Conservation (phyloP, 2,113 vertebrate species). For the Cephalopholis sonnerati region DNA sequence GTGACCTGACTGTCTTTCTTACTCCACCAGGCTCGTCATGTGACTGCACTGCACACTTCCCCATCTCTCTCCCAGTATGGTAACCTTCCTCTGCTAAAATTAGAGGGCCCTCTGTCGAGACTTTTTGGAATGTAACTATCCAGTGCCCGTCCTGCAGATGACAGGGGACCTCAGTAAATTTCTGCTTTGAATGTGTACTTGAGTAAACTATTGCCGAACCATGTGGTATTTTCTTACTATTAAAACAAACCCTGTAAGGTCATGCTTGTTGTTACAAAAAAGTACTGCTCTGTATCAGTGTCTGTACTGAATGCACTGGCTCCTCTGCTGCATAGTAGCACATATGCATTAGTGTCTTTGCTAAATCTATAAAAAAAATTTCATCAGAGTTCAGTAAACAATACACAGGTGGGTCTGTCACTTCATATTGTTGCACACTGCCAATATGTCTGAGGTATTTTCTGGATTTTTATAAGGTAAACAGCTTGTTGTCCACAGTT, state of each 20-base stretch:
- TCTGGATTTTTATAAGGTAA: neutral
- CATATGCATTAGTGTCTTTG: neutral
- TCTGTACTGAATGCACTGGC: neutral
- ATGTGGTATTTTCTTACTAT: neutral
- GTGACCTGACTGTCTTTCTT: conserved; percentile 64
- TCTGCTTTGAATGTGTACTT: neutral
- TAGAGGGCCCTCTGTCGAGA: conserved; percentile 70
- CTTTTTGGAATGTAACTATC: conserved; percentile 52
- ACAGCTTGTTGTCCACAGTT: neutral
- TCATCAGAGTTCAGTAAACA: neutral
- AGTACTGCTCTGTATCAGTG: neutral
- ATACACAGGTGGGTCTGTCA: neutral
- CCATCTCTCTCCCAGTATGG: conserved; percentile 70
- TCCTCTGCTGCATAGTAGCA: neutral
- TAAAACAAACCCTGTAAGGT: neutral
- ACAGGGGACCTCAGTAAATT: conserved; percentile 3
- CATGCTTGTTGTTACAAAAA: neutral
- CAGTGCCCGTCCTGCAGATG: conserved; percentile 6
- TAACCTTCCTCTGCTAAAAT: conserved; percentile 72
- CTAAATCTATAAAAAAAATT: neutral
- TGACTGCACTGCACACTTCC: conserved; percentile 64
- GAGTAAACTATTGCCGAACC: neutral
- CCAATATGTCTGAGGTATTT: neutral
- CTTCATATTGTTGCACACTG: neutral
- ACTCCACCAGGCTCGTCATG: conserved; percentile 49